Evolutionary conservation across 2,888 invertebrate species (phyloP), one percentile per base, ranked within the genome.

Genomic region (Tyria jacobaeae): DNA sequence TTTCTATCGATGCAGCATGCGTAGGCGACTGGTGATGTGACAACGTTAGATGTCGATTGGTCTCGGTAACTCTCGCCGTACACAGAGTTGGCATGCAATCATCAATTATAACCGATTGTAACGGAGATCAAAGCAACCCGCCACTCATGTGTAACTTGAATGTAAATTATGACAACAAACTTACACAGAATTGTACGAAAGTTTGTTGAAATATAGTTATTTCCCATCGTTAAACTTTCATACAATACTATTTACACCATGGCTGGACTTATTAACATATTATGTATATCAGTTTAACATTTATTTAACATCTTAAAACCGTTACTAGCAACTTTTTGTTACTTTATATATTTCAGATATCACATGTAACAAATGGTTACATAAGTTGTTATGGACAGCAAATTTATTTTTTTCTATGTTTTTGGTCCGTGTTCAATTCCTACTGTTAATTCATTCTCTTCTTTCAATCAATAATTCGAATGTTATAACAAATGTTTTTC

Each of bases 51-150:
- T 71, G 64, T 66, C 78, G 79, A 83, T 86, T 84, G 80, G 85
- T 82, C 80, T 85, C 84, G 78, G 86, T 75, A 69, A 49, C 81
- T 78, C 79, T 82, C 81, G 75, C 85, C 76, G 74, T 79, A 79
- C 76, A 83, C 73, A 81, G 84, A 78, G 78, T 75, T 78, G 66
- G 80, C 73, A 71, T 76, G 83, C 87, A 88, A 89, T 89, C 92
- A 92, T 93, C 91, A 92, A 93, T 93, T 91, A 92, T 82, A 70
- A 68, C 71, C 89, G 91, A 92, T 92, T 92, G 92, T 92, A 88
- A 89, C 88, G 79, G 87, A 91, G 92, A 92, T 93, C 93, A 92
- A 92, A 93, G 90, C 75, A 61, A 77, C 89, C 90, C 89, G 65
- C 81, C 66, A 76, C 78, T 82, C 86, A 82, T 83, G 86, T 89